Base-by-base conservation (phyloP, 2,113 vertebrate species). In the Rissa tridactyla region DNA sequence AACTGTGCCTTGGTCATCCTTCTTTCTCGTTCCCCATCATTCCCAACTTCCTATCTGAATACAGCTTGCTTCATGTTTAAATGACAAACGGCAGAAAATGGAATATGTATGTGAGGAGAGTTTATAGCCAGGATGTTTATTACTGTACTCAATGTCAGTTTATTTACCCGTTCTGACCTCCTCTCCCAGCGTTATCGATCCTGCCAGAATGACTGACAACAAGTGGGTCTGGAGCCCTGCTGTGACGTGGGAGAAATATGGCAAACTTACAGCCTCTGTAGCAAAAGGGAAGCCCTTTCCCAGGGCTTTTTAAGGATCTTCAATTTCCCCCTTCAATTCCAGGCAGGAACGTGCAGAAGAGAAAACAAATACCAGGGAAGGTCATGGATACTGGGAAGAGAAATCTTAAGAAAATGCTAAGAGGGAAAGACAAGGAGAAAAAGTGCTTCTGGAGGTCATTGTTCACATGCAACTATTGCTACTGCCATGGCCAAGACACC, bases 181-280 rank as follows among this genome's bases (percentile, higher is more conserved):
- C 65, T 79, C 32, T 76, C 32, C 49, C 2, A 0, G 38, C 26
- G 36, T 51, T 82, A 94, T 30, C 0, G 0, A 40, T 57, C 46
- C 44, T 89, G 61, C 11, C 80, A 91, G 76, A 87, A 64, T 61
- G 34, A 82, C 57, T 61, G 52, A 76, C 27, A 79, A 29, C 3
- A 40, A 71, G 20, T 30, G 15, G 8, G 13, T 70, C 42, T 78
- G 38, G 16, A 86, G 23, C 6, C 22, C 34, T 65, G 1, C 15
- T 19, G 13, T 34, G 62, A 32, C 1, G 0, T 32, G 11, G 30
- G 9, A 40, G 11, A 82, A 89, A 79, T 34, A 70, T 0, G 1
- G 27, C 27, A 82, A 82, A 66, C 80, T 42, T 65, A 11, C 57
- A 72, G 22, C 8, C 6, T 52, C 57, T 79, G 13, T 30, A 83